Evolutionary conservation across 2,888 invertebrate genomes (phyloP), one percentile per base, ranked within the genome.

Genomic region (Cosmopolites sordidus): DNA sequence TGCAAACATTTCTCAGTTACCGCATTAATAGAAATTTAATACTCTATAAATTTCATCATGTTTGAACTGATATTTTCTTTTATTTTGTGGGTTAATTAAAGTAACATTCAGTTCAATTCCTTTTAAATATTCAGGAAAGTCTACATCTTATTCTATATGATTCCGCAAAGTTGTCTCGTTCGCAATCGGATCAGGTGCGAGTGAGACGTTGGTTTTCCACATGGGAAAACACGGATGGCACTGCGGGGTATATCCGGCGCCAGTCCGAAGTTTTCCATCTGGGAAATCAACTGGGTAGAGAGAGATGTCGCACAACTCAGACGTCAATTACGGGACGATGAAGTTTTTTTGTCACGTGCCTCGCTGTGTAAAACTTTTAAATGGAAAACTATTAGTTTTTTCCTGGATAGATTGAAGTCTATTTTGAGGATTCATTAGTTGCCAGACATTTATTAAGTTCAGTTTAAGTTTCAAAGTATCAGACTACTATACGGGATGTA

Each of bases 171-270:
- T 41, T 48, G 40, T 39, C 50, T 44, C 44, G 45, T 51, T 54
- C 50, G 56, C 44, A 59, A 59, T 59, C 59, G 56, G 56, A 57
- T 56, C 54, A 59, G 56, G 59, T 56, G 56, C 52, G 37, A 55
- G 46, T 41, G 48, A 47, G 30, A 37, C 40, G 12, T 22, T 39
- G 40, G 47, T 45, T 54, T 50, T 50, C 42, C 50, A 43, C 43
- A 30, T 41, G 50, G 40, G 48, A 55, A 51, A 55, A 47, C 22
- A 22, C 22, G 17, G 47, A 55, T 55, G 51, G 48, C 42, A 38
- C 55, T 48, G 43, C 15, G 45, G 55, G 48, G 22, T 40, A 43
- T 43, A 44, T 40, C 38, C 43, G 39, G 43, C 39, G 48, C 38
- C 30, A 41, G 40, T 18, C 43, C 40, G 12, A 29, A 33, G 45